Evolutionary conservation across 2,113 vertebrate species (phyloP).

Genomic region (Scartelaos histophorus): DNA sequence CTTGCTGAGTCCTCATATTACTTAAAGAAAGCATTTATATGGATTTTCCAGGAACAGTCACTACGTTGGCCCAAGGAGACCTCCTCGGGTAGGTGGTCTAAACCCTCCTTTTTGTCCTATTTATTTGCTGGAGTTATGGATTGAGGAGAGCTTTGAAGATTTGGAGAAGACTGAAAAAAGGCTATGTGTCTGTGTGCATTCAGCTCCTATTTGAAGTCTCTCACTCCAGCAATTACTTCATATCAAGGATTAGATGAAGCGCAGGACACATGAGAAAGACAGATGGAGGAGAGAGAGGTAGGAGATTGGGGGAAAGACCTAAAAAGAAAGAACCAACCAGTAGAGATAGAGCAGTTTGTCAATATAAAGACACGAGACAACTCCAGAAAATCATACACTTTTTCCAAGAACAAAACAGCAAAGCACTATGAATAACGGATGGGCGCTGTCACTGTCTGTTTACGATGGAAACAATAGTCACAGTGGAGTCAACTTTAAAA

Average conservation of each 20-base stretch:
- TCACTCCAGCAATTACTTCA: conserved; percentile 75
- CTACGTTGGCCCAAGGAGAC: conserved; percentile 53
- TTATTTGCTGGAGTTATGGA: conserved; percentile 73
- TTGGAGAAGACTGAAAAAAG: conserved; percentile 64
- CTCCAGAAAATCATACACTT: conserved; percentile 36
- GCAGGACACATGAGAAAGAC: conserved; percentile 55
- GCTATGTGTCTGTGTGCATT: conserved; percentile 55
- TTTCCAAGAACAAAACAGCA: conserved; percentile 22
- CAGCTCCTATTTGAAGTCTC: conserved; percentile 74
- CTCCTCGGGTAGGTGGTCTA: conserved; percentile 50
- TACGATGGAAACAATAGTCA: conserved; percentile 11
- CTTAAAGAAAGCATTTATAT: conserved; percentile 39
- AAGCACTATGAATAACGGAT: conserved; percentile 20
- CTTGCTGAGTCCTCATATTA: conserved; percentile 37
- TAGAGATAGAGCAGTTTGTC: conserved; percentile 46
- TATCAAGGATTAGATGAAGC: conserved; percentile 77
- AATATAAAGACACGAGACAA: conserved; percentile 42
- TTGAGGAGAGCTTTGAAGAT: conserved; percentile 78
- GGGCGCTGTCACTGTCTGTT: not conserved
- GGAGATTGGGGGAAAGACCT: conserved; percentile 41
- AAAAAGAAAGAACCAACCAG: conserved; percentile 28
- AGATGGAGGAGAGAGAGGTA: conserved; percentile 44
- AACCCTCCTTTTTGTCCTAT: conserved; percentile 54
- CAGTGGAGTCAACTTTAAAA: conserved; percentile 4
- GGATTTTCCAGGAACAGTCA: conserved; percentile 31